Percentiles rank a stretch among this genome's conserved stretches.
Evolutionary conservation across 2,797 vertebrate species (phyloP).

Genomic region (Artibeus jamaicensis): DNA sequence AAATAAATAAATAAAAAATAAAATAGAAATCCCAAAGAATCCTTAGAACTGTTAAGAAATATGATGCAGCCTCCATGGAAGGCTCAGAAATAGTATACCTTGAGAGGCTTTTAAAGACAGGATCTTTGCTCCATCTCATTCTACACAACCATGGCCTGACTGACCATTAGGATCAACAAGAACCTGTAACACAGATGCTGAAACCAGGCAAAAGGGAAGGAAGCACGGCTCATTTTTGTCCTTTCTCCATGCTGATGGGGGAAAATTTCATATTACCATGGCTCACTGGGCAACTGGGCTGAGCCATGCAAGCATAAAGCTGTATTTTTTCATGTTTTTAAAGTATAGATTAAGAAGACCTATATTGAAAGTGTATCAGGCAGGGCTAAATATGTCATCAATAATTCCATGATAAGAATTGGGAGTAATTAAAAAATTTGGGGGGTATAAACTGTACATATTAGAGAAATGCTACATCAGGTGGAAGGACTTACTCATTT

Average conservation of each 20-base stretch:
- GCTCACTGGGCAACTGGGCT: background rate
- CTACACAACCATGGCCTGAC: background rate
- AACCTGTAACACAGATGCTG: background rate
- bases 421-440: background rate
- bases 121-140: background rate
- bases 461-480: background rate
- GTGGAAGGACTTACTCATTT: background rate
- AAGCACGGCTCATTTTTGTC: background rate
- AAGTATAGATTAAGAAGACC: conserved; percentile 4
- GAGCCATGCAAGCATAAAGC: background rate
- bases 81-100: background rate
- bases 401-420: background rate
- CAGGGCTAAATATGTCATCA: background rate
- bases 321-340: background rate
- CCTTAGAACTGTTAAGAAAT: conserved; percentile 5
- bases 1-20: background rate
- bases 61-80: background rate
- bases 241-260: background rate
- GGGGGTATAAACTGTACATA: background rate
- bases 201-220: background rate
- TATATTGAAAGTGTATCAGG: background rate
- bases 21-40: background rate
- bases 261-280: background rate
- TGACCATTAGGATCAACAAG: background rate
- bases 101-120: background rate